These are phyloP conservation scores for Raja brachyura DNA, from an alignment of 2,113 vertebrate species.

Conservation along the genomic window DNA sequence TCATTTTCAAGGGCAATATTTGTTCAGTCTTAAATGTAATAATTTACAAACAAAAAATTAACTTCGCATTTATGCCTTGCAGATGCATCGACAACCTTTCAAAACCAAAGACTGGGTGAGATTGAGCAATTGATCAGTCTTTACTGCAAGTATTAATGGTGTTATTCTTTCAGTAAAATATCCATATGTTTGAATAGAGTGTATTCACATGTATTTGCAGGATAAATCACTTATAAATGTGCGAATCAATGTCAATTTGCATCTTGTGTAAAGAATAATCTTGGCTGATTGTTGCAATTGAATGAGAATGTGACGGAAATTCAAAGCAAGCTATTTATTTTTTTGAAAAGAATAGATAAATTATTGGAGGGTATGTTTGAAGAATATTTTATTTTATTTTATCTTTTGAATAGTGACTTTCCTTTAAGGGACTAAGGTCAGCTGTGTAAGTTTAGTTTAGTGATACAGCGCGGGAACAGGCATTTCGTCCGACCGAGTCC, in stretches of 20 bases:
- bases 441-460: no score
- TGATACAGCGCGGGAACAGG: no score
- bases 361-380: not conserved
- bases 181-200: not conserved
- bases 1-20: constrained; percentile 4
- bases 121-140: not conserved
- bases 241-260: not conserved
- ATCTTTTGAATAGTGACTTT: no score
- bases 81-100: not conserved
- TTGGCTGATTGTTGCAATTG: not conserved
- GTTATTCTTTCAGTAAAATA: constrained; percentile 16
- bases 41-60: constrained; percentile 3
- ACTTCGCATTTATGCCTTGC: not conserved
- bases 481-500: no score
- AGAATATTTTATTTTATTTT: not conserved
- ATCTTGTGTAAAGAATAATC: not conserved
- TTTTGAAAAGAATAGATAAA: not conserved
- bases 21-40: not conserved
- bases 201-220: not conserved
- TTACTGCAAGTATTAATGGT: not conserved
- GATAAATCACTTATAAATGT: not conserved
- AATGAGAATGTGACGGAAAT: not conserved
- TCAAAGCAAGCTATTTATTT: not conserved
- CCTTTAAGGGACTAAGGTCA: no score
- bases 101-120: not conserved